A percentile compares a stretch with the other conserved stretches of the same genome.
phyloP scores from a whole-genome alignment of 2,888 invertebrate genomes.

The Iselma pallidipennis region DNA sequence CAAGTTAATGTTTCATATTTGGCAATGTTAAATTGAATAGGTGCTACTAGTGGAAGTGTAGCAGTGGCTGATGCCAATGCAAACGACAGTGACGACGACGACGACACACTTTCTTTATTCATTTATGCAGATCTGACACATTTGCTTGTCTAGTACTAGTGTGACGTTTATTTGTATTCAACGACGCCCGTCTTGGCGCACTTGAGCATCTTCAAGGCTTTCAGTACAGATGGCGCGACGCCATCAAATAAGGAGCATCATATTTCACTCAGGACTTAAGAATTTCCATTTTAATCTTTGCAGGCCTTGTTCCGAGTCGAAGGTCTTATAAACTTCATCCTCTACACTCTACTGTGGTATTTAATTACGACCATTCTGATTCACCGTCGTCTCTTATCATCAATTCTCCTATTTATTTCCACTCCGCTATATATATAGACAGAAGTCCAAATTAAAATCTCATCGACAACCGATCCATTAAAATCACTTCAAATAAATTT shows the following conservation, averaged over 20 bases:
- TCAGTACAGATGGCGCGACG: constrained; percentile 33
- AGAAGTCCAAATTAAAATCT: constrained; percentile 9
- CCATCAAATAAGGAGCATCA: constrained; percentile 47
- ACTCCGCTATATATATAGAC: not conserved
- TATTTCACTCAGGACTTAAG: constrained; percentile 49
- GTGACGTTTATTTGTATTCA: constrained; percentile 49
- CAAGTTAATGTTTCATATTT: too few species aligned
- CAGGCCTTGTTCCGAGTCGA: constrained; percentile 30
- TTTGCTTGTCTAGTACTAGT: constrained; percentile 36
- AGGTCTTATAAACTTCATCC: constrained; percentile 35
- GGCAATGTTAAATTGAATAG: constrained; percentile 18
- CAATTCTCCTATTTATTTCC: constrained; percentile 17
- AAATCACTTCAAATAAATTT: not conserved
- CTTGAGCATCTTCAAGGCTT: constrained; percentile 9
- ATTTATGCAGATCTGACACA: constrained; percentile 41
- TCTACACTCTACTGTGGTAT: constrained; percentile 35
- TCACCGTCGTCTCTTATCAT: constrained; percentile 28
- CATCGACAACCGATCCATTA: constrained; percentile 2
- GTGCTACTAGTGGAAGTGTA: too few species aligned
- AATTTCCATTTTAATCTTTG: constrained; percentile 49
- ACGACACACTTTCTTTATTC: constrained; percentile 37
- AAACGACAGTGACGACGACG: constrained; percentile 7
- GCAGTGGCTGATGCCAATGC: not conserved
- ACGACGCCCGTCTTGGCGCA: constrained; percentile 20
- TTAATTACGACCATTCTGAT: constrained; percentile 39